Percentiles rank a stretch among this genome's conserved stretches.
Conservation (phyloP, 1,140 invertebrate species). For the Anagrus nilaparvatae region DNA sequence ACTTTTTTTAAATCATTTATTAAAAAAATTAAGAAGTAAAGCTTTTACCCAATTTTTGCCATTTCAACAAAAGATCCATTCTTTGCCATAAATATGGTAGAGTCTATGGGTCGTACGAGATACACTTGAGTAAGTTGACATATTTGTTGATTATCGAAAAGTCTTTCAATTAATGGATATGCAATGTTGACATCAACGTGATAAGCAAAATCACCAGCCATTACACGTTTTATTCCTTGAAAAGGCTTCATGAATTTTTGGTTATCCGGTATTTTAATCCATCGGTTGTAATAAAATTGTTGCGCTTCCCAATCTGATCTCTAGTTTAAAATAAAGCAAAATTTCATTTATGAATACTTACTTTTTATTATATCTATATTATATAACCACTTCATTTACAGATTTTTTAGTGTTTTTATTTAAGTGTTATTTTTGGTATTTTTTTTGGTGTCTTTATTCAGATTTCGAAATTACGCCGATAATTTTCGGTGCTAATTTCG, state of each 20-base stretch:
- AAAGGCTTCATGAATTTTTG: slow-evolving; percentile 10
- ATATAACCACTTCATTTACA: too few species aligned
- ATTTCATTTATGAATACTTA: too few species aligned
- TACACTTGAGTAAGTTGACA: slow-evolving; percentile 21
- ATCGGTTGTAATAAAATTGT: slow-evolving; percentile 8
- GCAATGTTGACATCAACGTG: slow-evolving; percentile 18
- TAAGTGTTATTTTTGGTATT: too few species aligned
- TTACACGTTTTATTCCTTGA: slow-evolving; percentile 15
- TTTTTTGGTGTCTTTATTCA: too few species aligned
- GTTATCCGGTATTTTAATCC: slow-evolving; percentile 14
- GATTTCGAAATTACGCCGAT: too few species aligned
- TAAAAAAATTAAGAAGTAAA: neutral
- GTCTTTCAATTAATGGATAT: slow-evolving; percentile 19
- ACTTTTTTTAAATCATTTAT: neutral
- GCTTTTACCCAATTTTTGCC: slow-evolving; percentile 17
- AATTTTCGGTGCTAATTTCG: too few species aligned
- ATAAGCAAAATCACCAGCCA: slow-evolving; percentile 17
- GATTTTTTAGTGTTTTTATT: too few species aligned
- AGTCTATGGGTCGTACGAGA: slow-evolving; percentile 10
- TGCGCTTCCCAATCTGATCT: slow-evolving; percentile 18
- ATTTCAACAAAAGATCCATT: slow-evolving; percentile 20
- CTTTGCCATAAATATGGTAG: slow-evolving; percentile 16
- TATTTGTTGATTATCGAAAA: slow-evolving; percentile 20
- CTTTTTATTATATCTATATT: too few species aligned
- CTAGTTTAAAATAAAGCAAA: slow-evolving; percentile 9